These are phyloP conservation scores for Edolisoma coerulescens DNA, from an alignment of 2,113 vertebrate genomes.

Conservation along the genomic window DNA sequence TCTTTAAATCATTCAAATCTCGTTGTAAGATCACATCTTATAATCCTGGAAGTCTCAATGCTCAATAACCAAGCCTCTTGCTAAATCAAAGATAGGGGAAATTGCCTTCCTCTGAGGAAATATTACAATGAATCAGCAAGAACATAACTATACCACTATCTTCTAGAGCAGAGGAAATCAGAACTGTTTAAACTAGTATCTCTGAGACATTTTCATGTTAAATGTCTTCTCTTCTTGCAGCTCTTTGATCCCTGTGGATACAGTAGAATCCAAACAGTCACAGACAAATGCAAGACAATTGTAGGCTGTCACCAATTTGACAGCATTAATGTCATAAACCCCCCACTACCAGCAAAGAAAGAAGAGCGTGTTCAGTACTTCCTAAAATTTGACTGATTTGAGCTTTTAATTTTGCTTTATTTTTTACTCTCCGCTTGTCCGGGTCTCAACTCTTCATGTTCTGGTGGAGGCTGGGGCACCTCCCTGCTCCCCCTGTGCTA, in stretches of 20 bases:
- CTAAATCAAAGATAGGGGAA: not conserved
- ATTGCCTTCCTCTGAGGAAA: not conserved
- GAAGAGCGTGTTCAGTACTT: not conserved
- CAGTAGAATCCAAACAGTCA: not conserved
- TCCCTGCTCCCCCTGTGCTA: no score
- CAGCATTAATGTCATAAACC: not conserved
- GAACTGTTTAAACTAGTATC: not conserved
- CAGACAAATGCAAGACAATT: not conserved
- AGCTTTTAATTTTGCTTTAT: not conserved
- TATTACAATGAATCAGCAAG: not conserved
- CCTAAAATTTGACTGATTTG: not conserved
- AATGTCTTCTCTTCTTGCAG: not conserved
- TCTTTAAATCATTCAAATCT: not conserved
- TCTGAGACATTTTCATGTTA: not conserved
- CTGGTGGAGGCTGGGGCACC: not conserved
- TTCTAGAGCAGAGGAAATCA: not conserved
- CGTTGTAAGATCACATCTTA: not conserved
- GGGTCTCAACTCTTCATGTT: not conserved
- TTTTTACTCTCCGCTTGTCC: not conserved
- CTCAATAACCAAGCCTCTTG: not conserved
- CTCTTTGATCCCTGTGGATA: not conserved
- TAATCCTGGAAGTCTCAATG: not conserved
- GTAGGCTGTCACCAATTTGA: not conserved
- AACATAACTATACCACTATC: not conserved
- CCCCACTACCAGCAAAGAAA: not conserved